These are phyloP conservation scores for Amphiura filiformis DNA, from an alignment of 35 echinoderm and acorn worm species.

Conservation along the genomic window DNA sequence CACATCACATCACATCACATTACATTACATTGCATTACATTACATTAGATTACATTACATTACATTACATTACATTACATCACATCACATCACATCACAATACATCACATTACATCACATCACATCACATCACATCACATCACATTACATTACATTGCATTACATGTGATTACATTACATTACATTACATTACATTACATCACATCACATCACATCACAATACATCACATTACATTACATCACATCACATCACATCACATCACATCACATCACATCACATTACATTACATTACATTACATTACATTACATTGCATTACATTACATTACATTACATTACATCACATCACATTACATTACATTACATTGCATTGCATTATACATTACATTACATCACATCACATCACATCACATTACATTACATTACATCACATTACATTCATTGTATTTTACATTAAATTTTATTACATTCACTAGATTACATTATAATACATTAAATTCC, in stretches of 20 bases:
- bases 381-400: neutral
- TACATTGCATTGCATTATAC: neutral
- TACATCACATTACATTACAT: neutral
- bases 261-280: neutral
- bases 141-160: neutral
- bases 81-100: neutral
- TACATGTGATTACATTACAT: neutral
- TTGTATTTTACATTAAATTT: neutral
- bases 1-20: neutral
- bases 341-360: neutral
- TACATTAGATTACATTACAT: neutral
- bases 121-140: neutral
- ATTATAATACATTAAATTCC: neutral
- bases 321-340: neutral
- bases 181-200: neutral
- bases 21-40: neutral
- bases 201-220: neutral
- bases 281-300: constrained; percentile 8
- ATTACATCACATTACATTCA: neutral
- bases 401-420: neutral
- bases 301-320: neutral
- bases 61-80: neutral
- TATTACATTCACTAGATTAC: neutral
- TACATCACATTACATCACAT: neutral
- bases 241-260: neutral